phyloP scores from a whole-genome alignment of 2,888 invertebrate genomes.

The Biston stratarius region DNA sequence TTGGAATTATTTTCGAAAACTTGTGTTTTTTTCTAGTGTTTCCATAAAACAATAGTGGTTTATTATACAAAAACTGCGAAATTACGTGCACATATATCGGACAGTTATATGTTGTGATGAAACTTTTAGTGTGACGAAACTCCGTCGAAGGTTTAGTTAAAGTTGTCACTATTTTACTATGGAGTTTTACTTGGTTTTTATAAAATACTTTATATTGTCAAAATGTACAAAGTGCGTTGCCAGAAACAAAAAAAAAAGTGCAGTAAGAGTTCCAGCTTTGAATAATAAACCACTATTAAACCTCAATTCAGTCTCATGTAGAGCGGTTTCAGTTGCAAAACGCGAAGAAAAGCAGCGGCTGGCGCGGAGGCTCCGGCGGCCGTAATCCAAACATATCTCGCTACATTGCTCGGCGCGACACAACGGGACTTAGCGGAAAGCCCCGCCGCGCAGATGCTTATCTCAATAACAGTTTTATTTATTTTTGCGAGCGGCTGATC shows the following conservation, averaged over 20 bases:
- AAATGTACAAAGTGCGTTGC: too few relatives aligned
- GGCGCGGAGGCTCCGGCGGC: constrained; percentile 63
- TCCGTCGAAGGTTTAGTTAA: too few relatives aligned
- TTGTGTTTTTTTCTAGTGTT: too few relatives aligned
- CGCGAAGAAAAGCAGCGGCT: constrained; percentile 63
- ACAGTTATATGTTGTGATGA: too few relatives aligned
- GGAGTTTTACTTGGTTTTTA: too few relatives aligned
- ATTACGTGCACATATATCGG: too few relatives aligned
- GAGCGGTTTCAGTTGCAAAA: constrained; percentile 78
- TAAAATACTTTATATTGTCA: too few relatives aligned
- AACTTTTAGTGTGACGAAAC: too few relatives aligned
- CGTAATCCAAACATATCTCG: constrained; percentile 84
- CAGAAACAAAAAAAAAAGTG: too few relatives aligned
- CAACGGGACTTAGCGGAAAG: constrained; percentile 84
- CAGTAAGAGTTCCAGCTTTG: neutral
- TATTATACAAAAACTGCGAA: too few relatives aligned
- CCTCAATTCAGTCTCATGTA: constrained; percentile 53
- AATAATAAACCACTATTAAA: constrained; percentile 11
- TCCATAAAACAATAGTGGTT: too few relatives aligned
- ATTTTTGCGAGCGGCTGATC: constrained; percentile 84
- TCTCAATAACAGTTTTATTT: constrained; percentile 87
- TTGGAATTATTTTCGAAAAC: neutral
- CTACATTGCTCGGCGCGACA: constrained; percentile 84
- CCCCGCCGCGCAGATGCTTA: constrained; percentile 83
- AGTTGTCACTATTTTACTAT: too few relatives aligned